A percentile compares a stretch with the other conserved stretches of the same genome.
These are phyloP conservation scores for Callospermophilus lateralis DNA, from an alignment of 2,113 vertebrate genomes.

Conservation along the genomic window DNA sequence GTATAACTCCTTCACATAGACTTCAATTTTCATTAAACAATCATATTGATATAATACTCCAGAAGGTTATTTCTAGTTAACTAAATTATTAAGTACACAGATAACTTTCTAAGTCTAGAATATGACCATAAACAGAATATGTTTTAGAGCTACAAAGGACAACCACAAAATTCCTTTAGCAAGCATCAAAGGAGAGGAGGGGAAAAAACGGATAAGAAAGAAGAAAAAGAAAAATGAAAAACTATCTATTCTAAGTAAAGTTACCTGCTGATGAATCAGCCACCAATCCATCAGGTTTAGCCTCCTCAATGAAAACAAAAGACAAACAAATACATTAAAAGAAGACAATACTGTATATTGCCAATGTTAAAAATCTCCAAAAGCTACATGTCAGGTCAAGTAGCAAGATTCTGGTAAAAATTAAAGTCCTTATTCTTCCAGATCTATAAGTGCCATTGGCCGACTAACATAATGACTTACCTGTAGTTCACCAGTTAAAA, in stretches of 20 bases:
- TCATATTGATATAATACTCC: constrained; percentile 6
- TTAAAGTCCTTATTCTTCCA: constrained; percentile 36
- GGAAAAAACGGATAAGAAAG: not conserved
- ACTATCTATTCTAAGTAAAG: constrained; percentile 70
- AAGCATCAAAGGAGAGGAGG: not conserved
- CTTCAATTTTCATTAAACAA: constrained; percentile 53
- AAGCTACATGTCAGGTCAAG: not conserved
- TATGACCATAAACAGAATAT: not conserved
- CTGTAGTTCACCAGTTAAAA: not conserved
- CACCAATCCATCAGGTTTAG: constrained; percentile 91
- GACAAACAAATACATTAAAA: constrained; percentile 62
- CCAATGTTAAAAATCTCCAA: constrained; percentile 40
- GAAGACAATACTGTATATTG: constrained; percentile 4
- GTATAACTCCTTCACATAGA: not conserved
- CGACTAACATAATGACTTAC: not conserved
- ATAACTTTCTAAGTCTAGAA: constrained; percentile 24
- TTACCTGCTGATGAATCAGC: constrained; percentile 92
- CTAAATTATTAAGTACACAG: not conserved
- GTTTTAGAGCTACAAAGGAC: constrained; percentile 35
- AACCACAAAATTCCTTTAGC: constrained; percentile 59
- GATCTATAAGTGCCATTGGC: not conserved
- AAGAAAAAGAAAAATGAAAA: constrained; percentile 26
- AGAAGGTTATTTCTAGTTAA: constrained; percentile 41
- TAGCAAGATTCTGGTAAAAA: constrained; percentile 38
- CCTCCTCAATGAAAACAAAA: constrained; percentile 85